Evolutionary conservation across 2,797 vertebrate genomes (phyloP), one percentile per base, ranked within the genome.

Genomic region (Morus bassanus): DNA sequence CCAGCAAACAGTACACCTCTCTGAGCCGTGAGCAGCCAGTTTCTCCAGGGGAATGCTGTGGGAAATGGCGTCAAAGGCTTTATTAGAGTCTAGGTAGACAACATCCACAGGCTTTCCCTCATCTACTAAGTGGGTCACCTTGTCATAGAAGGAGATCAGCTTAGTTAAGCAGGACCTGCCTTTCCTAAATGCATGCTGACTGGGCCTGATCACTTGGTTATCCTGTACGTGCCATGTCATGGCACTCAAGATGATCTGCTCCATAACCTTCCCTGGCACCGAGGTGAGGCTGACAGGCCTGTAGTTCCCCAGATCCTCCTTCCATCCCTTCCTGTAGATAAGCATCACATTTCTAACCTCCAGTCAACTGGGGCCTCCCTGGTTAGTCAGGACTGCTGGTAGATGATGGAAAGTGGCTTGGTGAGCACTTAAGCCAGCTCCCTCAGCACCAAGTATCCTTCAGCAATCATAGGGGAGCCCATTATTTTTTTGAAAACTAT

Each of bases 191-290:
- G 25, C 11, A 7, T 41, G 8, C 10, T 63, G 27, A 13, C 12
- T 33, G 25, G 14, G 7, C 28, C 23, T 28, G 23, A 74, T 24
- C 8, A 23, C 45, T 15, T 45, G 12, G 12, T 45, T 45, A 11
- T 72, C 10, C 23, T 54, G 18, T 17, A 41, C 1, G 0, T 75
- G 19, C 33, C 3, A 0, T 0, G 1, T n/a, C 31, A 63, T 19
- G 15, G 6, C 11, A 76, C 35, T 33, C 13, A 57, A 7, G 43
- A 39, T 10, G 13, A 57, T 18, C 15, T 27, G 7, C 24, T 68
- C 9, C 8, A 18, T 28, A 61, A 35, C 8, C 22, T 48, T 9
- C 7, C 11, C 9, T 0, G 1, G 6, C 30, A 48, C 25, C 1
- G 1, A 70, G 12, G 18, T 50, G 18, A 70, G 22, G 2, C 27